These are phyloP conservation scores for Stigmatopora nigra DNA, from an alignment of 2,113 vertebrate species.

Conservation along the genomic window DNA sequence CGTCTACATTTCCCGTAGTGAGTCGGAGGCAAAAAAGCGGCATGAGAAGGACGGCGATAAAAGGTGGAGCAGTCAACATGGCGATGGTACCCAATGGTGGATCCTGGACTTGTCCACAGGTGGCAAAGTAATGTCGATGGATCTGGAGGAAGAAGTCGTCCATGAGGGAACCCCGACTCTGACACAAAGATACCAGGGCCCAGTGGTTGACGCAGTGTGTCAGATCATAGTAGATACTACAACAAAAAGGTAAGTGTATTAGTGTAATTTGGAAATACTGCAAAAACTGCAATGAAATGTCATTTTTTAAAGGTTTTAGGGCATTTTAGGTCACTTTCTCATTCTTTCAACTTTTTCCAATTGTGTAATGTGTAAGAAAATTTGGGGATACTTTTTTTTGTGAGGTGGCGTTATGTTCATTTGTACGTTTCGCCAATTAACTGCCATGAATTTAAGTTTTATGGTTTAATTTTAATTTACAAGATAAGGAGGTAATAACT, in stretches of 20 bases:
- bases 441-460: too few relatives aligned
- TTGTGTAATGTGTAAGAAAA: too few relatives aligned
- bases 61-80: slow-evolving; percentile 41
- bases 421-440: too few relatives aligned
- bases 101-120: slow-evolving; percentile 45
- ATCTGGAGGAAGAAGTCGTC: slow-evolving; percentile 52
- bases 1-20: not conserved
- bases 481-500: too few relatives aligned
- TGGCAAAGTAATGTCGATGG: slow-evolving; percentile 54
- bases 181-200: not conserved
- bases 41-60: slow-evolving; percentile 42
- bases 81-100: slow-evolving; percentile 40
- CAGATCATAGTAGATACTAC: slow-evolving; percentile 57
- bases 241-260: slow-evolving; percentile 7
- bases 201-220: slow-evolving; percentile 34
- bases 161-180: not conserved
- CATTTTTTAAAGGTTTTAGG: too few relatives aligned
- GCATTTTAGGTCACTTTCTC: too few relatives aligned
- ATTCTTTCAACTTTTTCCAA: too few relatives aligned
- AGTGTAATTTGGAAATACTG: not conserved
- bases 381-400: too few relatives aligned
- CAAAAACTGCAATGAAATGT: too few relatives aligned
- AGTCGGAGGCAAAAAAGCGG: slow-evolving; percentile 43
- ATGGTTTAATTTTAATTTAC: too few relatives aligned
- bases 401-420: too few relatives aligned